Percentiles rank a stretch among this genome's conserved stretches.
These are phyloP conservation scores for Tyria jacobaeae DNA, from an alignment of 2,888 invertebrate species.

Conservation along the genomic window DNA sequence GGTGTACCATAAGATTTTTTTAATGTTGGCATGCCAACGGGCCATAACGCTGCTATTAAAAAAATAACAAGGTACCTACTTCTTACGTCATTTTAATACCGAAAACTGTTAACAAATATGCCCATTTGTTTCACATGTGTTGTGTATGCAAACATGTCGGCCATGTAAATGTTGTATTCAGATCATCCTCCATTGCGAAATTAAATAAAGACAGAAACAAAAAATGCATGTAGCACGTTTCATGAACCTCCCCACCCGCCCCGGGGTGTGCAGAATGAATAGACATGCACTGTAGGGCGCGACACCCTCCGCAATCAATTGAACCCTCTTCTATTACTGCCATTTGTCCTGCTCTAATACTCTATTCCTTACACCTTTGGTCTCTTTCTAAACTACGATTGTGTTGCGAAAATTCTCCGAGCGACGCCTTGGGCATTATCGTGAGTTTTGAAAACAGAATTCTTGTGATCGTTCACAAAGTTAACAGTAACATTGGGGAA, in stretches of 20 bases:
- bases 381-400: conserved; percentile 71
- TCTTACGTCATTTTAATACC: background rate
- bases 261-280: conserved; percentile 67
- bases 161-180: conserved; percentile 82
- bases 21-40: background rate
- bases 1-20: background rate
- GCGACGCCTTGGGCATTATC: conserved; percentile 68
- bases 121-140: conserved; percentile 26
- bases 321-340: conserved; percentile 75
- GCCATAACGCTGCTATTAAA: background rate
- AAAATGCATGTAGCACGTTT: conserved; percentile 68
- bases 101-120: conserved; percentile 10
- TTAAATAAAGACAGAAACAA: conserved; percentile 84
- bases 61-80: conserved; percentile 5
- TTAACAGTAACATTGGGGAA: conserved; percentile 28
- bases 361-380: conserved; percentile 18
- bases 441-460: conserved; percentile 74
- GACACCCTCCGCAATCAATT: conserved; percentile 82
- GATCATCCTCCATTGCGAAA: conserved; percentile 83
- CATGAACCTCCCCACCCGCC: conserved; percentile 77
- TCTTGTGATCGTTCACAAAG: conserved; percentile 58
- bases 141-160: conserved; percentile 66
- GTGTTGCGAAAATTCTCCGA: conserved; percentile 63
- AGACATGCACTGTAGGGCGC: conserved; percentile 73
- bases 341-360: conserved; percentile 58